Percentiles rank a stretch among this genome's conserved stretches.
Conservation (phyloP, 2,888 invertebrate species). For the Pimpla rufipes region DNA sequence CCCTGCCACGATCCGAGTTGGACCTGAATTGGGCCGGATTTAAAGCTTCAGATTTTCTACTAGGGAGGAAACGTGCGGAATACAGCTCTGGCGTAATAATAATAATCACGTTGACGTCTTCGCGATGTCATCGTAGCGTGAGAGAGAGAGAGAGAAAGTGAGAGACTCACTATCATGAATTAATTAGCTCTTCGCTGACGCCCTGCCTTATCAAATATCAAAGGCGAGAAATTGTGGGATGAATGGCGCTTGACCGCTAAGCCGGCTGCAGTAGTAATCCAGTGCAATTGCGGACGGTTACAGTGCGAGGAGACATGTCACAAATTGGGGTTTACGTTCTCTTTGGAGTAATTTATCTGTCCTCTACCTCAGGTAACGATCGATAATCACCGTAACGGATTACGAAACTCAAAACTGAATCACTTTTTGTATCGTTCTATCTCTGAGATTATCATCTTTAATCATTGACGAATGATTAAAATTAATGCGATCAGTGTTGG, state of each 20-base stretch:
- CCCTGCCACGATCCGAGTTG: too few relatives aligned
- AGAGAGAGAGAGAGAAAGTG: conserved; percentile 17
- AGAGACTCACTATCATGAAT: conserved; percentile 67
- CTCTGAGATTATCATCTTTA: neutral
- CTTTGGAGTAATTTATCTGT: conserved; percentile 65
- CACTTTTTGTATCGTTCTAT: neutral
- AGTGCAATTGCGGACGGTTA: conserved; percentile 73
- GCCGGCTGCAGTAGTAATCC: conserved; percentile 78
- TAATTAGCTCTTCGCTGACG: conserved; percentile 73
- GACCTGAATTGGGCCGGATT: too few relatives aligned
- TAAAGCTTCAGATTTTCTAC: neutral
- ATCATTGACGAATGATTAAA: neutral
- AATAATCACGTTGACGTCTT: conserved; percentile 50
- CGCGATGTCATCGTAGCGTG: conserved; percentile 21
- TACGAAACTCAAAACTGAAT: neutral
- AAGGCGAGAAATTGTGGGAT: conserved; percentile 76
- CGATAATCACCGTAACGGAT: neutral
- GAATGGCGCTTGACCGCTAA: conserved; percentile 76
- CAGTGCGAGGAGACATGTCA: conserved; percentile 73
- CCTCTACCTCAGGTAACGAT: conserved; percentile 73
- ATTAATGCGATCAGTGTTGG: neutral
- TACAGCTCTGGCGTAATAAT: conserved; percentile 33
- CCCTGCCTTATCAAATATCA: conserved; percentile 74
- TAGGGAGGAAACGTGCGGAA: conserved; percentile 20
- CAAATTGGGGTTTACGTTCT: conserved; percentile 68